Evolutionary conservation across 1,140 invertebrate genomes (phyloP), one percentile per base, ranked within the genome.

Genomic region (Ylistrum balloti): DNA sequence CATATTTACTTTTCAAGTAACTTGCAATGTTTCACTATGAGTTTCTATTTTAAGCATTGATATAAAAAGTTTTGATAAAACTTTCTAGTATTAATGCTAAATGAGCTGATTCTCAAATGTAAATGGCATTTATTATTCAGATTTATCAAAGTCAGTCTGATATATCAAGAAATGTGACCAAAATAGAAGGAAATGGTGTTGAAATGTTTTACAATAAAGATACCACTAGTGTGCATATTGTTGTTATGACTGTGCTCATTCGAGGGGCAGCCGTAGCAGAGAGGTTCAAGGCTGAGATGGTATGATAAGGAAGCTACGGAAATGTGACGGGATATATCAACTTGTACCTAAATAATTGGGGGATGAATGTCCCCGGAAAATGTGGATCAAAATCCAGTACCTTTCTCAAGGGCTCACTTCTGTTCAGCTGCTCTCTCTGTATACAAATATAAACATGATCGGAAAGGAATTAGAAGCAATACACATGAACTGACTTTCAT

Each of bases 281-380:
- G 56, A 74, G 56, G 56, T 74, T 74, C 56, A 74, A 74, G 56
- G 56, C 56, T 74, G 56, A 74, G 56, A 74, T 74, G 56, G n/a
- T 17, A 28, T 11, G 20, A 74, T 74, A 74, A 11, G 22, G n/a
- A 74, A 74, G 13, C 17, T n/a, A 74, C 9, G 56, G 56, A 74
- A 74, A 74, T 74, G 56, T n/a, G 56, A 74, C 56, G 56, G n/a
- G 56, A 74, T 74, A 74, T n/a, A n/a, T 74, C 56, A 74, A 74
- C 56, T 74, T 74, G 5, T 74, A 74, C 56, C 56, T 74, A n/a
- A 74, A 74, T 74, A 28, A 74, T 74, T 74, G 9, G n/a, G 56
- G 56, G 56, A n/a, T 74, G 56, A 74, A 74, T 74, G 56, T 74
- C 56, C 28, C 20, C 56, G 56, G 56, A 74, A 74, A 74, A 74